phyloP scores from a whole-genome alignment of 1,140 invertebrate genomes.

The Penaeus vannamei region DNA sequence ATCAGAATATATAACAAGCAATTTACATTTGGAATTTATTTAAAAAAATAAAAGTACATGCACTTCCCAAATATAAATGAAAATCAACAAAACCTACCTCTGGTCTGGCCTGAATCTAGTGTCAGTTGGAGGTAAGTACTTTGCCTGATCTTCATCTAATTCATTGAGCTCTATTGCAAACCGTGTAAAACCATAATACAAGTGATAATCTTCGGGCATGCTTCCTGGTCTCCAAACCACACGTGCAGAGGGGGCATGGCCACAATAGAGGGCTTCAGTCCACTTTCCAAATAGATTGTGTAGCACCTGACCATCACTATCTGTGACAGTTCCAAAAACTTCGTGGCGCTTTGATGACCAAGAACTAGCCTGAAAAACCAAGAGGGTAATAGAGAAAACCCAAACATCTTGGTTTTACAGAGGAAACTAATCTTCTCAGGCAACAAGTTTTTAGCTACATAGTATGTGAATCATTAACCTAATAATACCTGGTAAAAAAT shows the following conservation, averaged over 20 bases:
- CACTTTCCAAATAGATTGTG: slow-evolving; percentile 80
- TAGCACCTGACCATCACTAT: slow-evolving; percentile 73
- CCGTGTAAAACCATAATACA: slow-evolving; percentile 86
- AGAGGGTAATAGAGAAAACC: neutral
- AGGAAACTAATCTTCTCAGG: too few species aligned
- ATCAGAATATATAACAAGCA: too few species aligned
- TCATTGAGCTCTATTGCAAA: slow-evolving; percentile 91
- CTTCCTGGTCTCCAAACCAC: slow-evolving; percentile 86
- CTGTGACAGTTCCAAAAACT: slow-evolving; percentile 80
- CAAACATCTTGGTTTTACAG: neutral
- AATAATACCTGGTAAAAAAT: too few species aligned
- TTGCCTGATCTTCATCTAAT: slow-evolving; percentile 77
- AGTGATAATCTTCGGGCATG: slow-evolving; percentile 84
- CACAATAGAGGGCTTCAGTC: slow-evolving; percentile 86
- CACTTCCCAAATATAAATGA: neutral
- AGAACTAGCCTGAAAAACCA: slow-evolving; percentile 78
- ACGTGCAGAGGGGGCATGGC: slow-evolving; percentile 79
- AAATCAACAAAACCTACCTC: slow-evolving; percentile 64
- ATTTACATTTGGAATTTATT: too few species aligned
- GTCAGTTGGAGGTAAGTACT: slow-evolving; percentile 82
- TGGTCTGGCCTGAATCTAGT: slow-evolving; percentile 72
- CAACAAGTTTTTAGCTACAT: too few species aligned
- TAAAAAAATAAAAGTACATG: neutral
- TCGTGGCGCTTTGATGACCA: slow-evolving; percentile 86
- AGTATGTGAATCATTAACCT: too few species aligned